Percentiles rank a stretch among this genome's conserved stretches.
phyloP scores from a whole-genome alignment of 2,797 vertebrate genomes.

The Macrochelys suwanniensis region DNA sequence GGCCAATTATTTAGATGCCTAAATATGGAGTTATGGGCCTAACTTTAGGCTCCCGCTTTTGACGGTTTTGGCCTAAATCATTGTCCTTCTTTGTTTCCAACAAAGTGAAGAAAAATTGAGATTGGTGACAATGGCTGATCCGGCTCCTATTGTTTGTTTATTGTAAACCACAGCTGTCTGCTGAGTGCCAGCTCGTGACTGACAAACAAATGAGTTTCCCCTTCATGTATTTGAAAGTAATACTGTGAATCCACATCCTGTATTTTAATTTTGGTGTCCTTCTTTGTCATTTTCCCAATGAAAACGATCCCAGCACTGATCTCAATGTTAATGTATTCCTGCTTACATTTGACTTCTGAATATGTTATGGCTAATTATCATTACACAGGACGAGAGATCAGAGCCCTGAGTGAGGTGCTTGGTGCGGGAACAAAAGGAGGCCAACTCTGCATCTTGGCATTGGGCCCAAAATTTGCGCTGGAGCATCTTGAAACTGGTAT shows the following conservation, averaged over 20 bases:
- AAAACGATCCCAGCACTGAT: constrained; percentile 80
- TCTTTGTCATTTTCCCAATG: constrained; percentile 83
- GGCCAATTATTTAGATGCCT: background rate
- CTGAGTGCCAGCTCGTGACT: constrained; percentile 53
- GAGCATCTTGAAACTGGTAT: constrained; percentile 76
- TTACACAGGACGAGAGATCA: constrained; percentile 90
- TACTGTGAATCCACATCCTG: background rate
- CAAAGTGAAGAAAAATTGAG: constrained; percentile 40
- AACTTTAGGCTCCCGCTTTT: background rate
- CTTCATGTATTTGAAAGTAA: constrained; percentile 56
- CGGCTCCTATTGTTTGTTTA: constrained; percentile 55
- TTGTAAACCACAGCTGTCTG: constrained; percentile 67
- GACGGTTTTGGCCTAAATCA: fast-evolving
- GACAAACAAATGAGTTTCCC: constrained; percentile 62
- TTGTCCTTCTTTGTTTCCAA: constrained; percentile 43
- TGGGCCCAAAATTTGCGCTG: constrained; percentile 82
- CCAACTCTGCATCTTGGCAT: constrained; percentile 88
- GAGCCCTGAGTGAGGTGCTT: constrained; percentile 84
- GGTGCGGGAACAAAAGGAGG: constrained; percentile 89
- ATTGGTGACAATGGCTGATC: constrained; percentile 53
- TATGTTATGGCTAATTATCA: constrained; percentile 96
- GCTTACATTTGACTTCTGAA: constrained; percentile 97
- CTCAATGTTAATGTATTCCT: constrained; percentile 98
- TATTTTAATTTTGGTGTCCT: constrained; percentile 76
- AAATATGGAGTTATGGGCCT: fast-evolving